Evolutionary conservation across 2,888 invertebrate genomes (phyloP), one percentile per base, ranked within the genome.

Genomic region (Stegophylla sp.): DNA sequence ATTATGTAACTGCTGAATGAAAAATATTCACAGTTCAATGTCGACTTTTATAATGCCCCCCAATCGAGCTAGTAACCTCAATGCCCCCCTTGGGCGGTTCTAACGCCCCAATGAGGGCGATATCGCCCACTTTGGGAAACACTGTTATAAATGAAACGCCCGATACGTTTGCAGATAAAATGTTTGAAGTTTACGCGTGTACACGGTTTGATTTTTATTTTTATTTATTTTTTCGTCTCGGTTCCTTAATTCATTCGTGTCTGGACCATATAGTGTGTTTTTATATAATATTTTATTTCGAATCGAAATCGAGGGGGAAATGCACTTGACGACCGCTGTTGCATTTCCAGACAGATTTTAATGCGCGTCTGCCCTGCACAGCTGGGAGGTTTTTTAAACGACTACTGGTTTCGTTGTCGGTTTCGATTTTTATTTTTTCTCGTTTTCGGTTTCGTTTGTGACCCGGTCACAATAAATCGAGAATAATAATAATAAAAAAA

Each of bases 291-390:
- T n/a, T n/a, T 79, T 59, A 79, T 79, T 77, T 77, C 69, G 20
- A 23, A 77, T 56, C 71, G 69, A 79, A 71, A 63, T 63, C 71
- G 61, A 79, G 79, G 79, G 79, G 79, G 61, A 79, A 79, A 79
- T 79, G 71, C 71, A 79, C 71, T 71, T 79, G 69, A 61, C 76
- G 67, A 69, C 75, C n/a, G n/a, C n/a, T n/a, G n/a, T n/a, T 71
- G 79, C 71, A 79, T 79, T 79, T 79, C 79, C 79, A 79, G 79
- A 79, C 79, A 20, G 79, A 63, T 79, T 79, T 79, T 79, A 79
- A 79, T 79, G 79, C 61, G 79, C 71, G n/a, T n/a, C n/a, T n/a
- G n/a, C n/a, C n/a, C n/a, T n/a, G n/a, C n/a, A n/a, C 79, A 51
- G 51, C 71, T 34, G 34, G 71, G 48, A 48, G 12, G 61, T 79